Evolutionary conservation across 2,797 vertebrate genomes (phyloP).

Genomic region (Onychomys leucogaster): DNA sequence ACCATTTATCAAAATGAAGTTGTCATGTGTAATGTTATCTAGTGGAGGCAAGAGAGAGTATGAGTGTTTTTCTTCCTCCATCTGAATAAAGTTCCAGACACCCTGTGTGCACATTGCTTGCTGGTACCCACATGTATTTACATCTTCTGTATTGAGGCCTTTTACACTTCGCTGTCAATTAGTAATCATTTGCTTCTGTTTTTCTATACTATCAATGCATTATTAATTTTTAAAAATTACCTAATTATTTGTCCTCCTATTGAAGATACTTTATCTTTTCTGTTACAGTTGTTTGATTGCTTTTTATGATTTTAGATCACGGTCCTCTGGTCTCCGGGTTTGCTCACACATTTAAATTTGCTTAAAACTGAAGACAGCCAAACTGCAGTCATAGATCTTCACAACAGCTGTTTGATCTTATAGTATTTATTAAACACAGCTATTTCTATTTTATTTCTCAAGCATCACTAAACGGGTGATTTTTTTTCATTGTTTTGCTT

Average conservation of each 20-base stretch:
- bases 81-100: neutral
- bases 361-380: neutral
- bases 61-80: neutral
- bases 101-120: neutral
- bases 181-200: neutral
- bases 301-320: neutral
- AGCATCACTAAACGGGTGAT: neutral
- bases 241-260: neutral
- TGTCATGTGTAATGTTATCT: neutral
- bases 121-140: neutral
- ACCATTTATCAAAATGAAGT: neutral
- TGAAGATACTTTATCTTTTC: neutral
- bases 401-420: neutral
- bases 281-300: neutral
- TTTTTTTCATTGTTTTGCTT: neutral
- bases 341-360: neutral
- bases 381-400: accelerated
- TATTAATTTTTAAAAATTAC: neutral
- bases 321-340: neutral
- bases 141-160: neutral
- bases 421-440: neutral
- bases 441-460: neutral
- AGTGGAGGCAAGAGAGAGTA: neutral
- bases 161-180: neutral
- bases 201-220: neutral